A percentile compares a stretch with the other conserved stretches of the same genome.
phyloP scores from a whole-genome alignment of 2,888 invertebrate genomes.

The Chalcis sispes region DNA sequence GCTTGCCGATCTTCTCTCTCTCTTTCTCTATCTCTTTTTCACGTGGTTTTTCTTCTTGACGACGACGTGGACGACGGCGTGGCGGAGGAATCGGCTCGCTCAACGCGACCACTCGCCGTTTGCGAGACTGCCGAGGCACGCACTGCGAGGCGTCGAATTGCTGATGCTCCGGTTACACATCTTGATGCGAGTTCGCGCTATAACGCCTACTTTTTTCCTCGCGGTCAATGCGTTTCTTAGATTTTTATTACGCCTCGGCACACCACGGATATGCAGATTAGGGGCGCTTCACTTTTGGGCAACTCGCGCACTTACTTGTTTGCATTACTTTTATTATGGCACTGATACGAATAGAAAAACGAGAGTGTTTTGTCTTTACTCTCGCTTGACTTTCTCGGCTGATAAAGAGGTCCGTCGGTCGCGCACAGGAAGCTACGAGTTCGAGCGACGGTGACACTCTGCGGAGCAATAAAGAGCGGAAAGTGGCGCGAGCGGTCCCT shows the following conservation, averaged over 20 bases:
- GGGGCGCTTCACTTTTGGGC: slow-evolving; percentile 62
- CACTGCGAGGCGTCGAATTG: slow-evolving; percentile 35
- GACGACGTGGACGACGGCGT: background rate
- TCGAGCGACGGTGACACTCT: slow-evolving; percentile 40
- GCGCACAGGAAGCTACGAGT: slow-evolving; percentile 13
- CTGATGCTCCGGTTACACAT: slow-evolving; percentile 31
- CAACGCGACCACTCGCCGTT: slow-evolving; percentile 17
- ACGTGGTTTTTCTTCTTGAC: background rate
- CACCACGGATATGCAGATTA: background rate
- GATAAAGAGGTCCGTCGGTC: slow-evolving; percentile 37
- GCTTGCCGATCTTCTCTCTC: slow-evolving; percentile 29
- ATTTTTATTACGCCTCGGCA: too few relatives aligned
- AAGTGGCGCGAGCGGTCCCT: slow-evolving; percentile 46
- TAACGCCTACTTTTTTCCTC: slow-evolving; percentile 33
- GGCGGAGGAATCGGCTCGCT: too few relatives aligned
- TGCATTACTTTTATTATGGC: too few relatives aligned
- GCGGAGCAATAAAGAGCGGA: slow-evolving; percentile 39
- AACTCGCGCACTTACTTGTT: slow-evolving; percentile 70
- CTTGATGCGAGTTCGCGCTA: slow-evolving; percentile 1
- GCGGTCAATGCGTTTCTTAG: slow-evolving; percentile 10
- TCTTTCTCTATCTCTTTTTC: slow-evolving; percentile 36
- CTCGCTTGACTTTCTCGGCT: too few relatives aligned
- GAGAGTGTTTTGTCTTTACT: background rate
- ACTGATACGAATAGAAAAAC: background rate
- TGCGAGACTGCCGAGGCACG: slow-evolving; percentile 32